phyloP scores from a whole-genome alignment of 2,888 invertebrate genomes.

The Heteropelma amictum region DNA sequence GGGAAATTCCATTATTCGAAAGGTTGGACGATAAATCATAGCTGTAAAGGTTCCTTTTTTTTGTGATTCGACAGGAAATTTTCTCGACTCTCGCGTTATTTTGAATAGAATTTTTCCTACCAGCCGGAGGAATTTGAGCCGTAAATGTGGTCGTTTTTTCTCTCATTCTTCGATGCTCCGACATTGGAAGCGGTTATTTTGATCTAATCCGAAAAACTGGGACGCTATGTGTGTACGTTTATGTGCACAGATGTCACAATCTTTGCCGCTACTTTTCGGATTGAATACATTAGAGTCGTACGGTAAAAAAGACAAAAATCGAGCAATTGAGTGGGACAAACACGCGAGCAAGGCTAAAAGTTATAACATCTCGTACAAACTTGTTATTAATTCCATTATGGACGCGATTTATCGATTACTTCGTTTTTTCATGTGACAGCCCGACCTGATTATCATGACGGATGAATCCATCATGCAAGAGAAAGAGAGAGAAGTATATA shows the following conservation, averaged over 20 bases:
- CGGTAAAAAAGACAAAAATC: not conserved
- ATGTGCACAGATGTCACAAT: not conserved
- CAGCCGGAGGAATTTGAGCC: not conserved
- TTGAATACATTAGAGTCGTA: conserved; percentile 1
- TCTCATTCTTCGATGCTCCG: not conserved
- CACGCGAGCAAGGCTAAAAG: too few relatives aligned
- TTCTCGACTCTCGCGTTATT: too few relatives aligned
- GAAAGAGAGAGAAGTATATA: not conserved
- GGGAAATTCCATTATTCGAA: too few relatives aligned
- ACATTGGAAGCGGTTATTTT: not conserved
- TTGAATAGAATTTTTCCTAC: too few relatives aligned
- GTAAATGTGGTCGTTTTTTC: not conserved
- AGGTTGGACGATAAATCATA: too few relatives aligned
- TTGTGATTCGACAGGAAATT: too few relatives aligned
- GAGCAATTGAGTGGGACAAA: too few relatives aligned
- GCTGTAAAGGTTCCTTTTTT: too few relatives aligned
- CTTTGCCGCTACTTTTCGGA: not conserved
- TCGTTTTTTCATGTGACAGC: conserved; percentile 35
- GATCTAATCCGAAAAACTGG: not conserved
- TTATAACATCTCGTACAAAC: too few relatives aligned
- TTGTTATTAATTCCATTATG: conserved; percentile 43
- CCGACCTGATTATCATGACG: conserved; percentile 54
- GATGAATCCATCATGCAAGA: too few relatives aligned
- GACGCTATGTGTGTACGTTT: too few relatives aligned
- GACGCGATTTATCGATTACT: conserved; percentile 27